Percentiles rank a stretch among this genome's conserved stretches.
These are phyloP conservation scores for Oikopleura dioica DNA, from an alignment of 23 tunicate species.

Conservation along the genomic window DNA sequence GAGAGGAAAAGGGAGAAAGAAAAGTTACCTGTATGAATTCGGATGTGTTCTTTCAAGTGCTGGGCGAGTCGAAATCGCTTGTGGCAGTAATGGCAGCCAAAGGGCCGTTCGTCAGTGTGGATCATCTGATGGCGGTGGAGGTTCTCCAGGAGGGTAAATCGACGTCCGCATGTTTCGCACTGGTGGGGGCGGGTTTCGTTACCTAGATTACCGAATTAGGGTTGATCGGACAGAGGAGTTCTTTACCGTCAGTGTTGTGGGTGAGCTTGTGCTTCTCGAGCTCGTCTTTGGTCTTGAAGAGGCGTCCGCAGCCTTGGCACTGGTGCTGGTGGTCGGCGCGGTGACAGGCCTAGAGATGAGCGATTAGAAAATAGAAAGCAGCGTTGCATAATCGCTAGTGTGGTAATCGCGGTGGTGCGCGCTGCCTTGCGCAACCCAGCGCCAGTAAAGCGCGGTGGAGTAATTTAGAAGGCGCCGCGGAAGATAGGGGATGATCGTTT, in stretches of 20 bases:
- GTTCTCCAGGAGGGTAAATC: constrained; percentile 54
- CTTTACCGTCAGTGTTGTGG: constrained; percentile 9
- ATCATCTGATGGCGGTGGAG: constrained; percentile 65
- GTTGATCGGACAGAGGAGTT: not conserved
- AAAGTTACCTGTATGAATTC: constrained; percentile 82
- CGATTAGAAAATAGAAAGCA: too few relatives aligned
- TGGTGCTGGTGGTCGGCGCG: constrained; percentile 10
- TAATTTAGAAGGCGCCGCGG: too few relatives aligned
- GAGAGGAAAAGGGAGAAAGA: not conserved
- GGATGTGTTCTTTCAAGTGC: constrained; percentile 76
- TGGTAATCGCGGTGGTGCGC: too few relatives aligned
- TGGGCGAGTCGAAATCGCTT: constrained; percentile 78
- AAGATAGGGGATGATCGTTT: too few relatives aligned
- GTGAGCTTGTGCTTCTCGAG: constrained; percentile 5
- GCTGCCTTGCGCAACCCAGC: too few relatives aligned
- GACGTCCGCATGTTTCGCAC: constrained; percentile 66
- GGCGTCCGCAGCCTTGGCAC: constrained; percentile 10
- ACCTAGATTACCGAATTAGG: not conserved
- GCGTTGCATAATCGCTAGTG: too few relatives aligned
- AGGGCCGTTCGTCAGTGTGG: constrained; percentile 59
- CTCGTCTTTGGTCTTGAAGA: not conserved
- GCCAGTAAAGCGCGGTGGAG: too few relatives aligned
- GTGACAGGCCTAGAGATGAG: constrained; percentile 5
- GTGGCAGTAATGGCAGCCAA: constrained; percentile 43
- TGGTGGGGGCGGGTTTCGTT: constrained; percentile 22